phyloP scores from a whole-genome alignment of 1,140 invertebrate genomes.

The Orchesella cincta region DNA sequence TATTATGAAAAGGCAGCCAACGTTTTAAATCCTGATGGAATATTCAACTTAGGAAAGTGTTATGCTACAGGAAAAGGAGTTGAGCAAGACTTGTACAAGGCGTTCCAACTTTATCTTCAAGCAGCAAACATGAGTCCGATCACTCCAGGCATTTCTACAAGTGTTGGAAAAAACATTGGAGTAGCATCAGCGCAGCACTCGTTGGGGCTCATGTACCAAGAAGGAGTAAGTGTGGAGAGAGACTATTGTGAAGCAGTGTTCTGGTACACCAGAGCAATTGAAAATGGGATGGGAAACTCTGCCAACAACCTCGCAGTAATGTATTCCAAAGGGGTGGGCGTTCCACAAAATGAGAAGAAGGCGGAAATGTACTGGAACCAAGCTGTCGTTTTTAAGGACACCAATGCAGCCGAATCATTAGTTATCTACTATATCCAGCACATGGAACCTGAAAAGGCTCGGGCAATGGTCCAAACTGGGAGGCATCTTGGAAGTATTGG shows the following conservation, averaged over 20 bases:
- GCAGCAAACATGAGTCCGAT: neutral
- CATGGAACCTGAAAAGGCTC: neutral
- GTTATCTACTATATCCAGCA: neutral
- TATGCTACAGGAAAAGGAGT: conserved; percentile 26
- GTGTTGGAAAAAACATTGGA: neutral
- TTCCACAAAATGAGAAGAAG: neutral
- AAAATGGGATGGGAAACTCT: neutral
- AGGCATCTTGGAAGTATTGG: neutral
- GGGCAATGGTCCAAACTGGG: neutral
- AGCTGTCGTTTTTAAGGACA: neutral
- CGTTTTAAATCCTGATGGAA: neutral
- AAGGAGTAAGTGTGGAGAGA: neutral
- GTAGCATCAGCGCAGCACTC: neutral
- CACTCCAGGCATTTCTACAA: neutral
- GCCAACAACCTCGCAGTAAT: neutral
- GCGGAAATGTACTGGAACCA: neutral
- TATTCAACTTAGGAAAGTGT: neutral
- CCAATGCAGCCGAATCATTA: neutral
- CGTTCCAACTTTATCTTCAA: neutral
- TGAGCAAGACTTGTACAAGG: conserved; percentile 6
- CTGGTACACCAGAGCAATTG: neutral
- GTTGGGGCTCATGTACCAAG: neutral
- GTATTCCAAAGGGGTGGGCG: neutral
- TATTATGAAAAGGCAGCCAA: neutral
- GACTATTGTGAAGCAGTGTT: neutral